Base-by-base conservation (phyloP, 2,113 vertebrate genomes). In the Cheirogaleus medius region DNA sequence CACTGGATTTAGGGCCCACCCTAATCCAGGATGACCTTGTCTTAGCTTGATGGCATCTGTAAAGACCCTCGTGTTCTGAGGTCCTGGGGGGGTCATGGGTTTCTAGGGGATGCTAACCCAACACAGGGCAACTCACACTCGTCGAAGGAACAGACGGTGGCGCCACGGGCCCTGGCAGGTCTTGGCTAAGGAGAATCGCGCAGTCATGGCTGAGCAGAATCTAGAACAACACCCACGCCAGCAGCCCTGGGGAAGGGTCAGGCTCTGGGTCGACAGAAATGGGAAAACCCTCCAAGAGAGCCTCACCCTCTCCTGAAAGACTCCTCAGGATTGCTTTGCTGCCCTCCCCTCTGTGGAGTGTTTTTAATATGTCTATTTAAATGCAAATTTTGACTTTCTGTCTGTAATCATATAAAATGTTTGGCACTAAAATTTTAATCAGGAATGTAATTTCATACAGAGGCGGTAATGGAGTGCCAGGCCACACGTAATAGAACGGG, bases 361-460 rank as follows among this genome's bases (percentile, higher is more conserved):
- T 94, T 98, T 98, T 98, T 98, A 99, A 98, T 98, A 98, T 96
- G 98, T 98, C 99, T 98, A 99, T 99, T 99, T 99, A 99, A 98
- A 99, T 99, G 99, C 98, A 99, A 98, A 99, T 99, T 98, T 98
- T 99, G 98, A 98, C 98, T 99, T 98, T 98, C 98, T 98, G 97
- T 98, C 97, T 98, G 97, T 98, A 98, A 98, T 98, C 98, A 96
- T 98, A 98, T 98, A 97, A 98, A 98, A 98, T 98, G 97, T 98
- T 99, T 98, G 98, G 98, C 98, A 98, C 98, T 98, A 98, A 98
- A 98, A 90, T 98, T 98, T 98, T 98, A 98, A 98, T 98, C 98
- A 98, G 98, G 94, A 98, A 97, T 97, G 96, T 98, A 97, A 98
- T 98, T 99, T 98, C 98, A 92, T 97, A 64, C 96, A 94, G 95